These are phyloP conservation scores for Lucinisca nassula DNA, from an alignment of 2,888 invertebrate genomes.

Conservation along the genomic window DNA sequence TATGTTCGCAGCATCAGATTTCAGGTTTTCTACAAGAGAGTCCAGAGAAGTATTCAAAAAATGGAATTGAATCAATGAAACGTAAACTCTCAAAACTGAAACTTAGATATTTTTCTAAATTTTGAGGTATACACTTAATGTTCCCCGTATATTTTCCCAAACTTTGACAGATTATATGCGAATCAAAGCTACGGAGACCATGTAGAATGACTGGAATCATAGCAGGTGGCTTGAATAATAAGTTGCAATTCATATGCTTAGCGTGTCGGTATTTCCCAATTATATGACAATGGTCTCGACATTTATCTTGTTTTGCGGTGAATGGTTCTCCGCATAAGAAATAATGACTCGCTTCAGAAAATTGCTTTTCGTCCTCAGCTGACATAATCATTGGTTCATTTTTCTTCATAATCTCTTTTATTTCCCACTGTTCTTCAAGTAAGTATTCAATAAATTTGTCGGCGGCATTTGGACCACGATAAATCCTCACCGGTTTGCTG, in stretches of 20 bases:
- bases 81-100: conserved; percentile 13
- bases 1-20: not conserved
- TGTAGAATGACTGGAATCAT: conserved; percentile 34
- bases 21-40: not conserved
- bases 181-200: conserved; percentile 18
- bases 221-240: not conserved
- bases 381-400: not conserved
- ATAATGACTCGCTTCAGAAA: no score
- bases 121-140: conserved; percentile 24
- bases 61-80: conserved; percentile 30
- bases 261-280: no score
- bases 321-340: no score
- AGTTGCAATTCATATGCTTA: conserved; percentile 12
- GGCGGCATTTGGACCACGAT: not conserved
- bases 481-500: not conserved
- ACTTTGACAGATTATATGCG: not conserved
- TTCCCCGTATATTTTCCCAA: conserved; percentile 6
- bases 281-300: no score
- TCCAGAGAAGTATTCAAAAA: conserved; percentile 25
- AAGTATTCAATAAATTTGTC: not conserved
- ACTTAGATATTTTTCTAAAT: conserved; percentile 25
- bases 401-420: not conserved
- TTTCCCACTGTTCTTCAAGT: not conserved
- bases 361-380: no score
- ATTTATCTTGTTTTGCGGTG: no score